Evolutionary conservation across 2,888 invertebrate species (phyloP), one percentile per base, ranked within the genome.

Genomic region (Thalpophila matura): DNA sequence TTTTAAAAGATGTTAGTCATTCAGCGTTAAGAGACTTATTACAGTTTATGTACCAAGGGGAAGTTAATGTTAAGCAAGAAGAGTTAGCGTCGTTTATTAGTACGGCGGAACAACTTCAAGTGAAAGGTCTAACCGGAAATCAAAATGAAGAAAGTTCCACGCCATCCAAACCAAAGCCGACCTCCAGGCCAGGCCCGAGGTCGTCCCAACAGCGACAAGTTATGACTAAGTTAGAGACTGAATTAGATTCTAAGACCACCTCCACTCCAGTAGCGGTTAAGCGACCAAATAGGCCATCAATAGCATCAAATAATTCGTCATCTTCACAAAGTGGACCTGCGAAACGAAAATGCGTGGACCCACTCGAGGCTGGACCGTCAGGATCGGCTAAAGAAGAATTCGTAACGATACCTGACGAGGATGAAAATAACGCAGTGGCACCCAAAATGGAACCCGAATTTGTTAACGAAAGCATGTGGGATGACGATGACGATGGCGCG

Each of bases 11-110:
- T 90, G 96, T 96, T 80, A 96, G 96, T 92, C 96, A 96, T 91
- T 95, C 96, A 80, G 96, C 96, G 83, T 93, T 96, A 85, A 96
- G 96, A 91, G 96, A 96, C 92, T 95, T 96, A 88, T 95, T 96
- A 91, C 96, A 96, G 88, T 96, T 96, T 92, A 96, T 96, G 96
- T 96, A 96, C 86, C 96, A 96, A 90, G 96, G 96, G 73, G 96
- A 96, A 92, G 96, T 96, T 84, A 96, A 96, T 95, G 96, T 96
- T 84, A 96, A 96, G 90, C 96, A 96, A 92, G 96, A 96, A 91
- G 96, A 96, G 72, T 95, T 96, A 91, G 96, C 96, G 82, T 96
- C 96, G 82, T 96, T 96, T 94, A 96, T 96, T 88, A 96, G 96
- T 93, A 96, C 96, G 86, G 96, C 96, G 88, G 96, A 96, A 94